Evolutionary conservation across 2,797 vertebrate genomes (phyloP).

Genomic region (Emydoidea blandingii): DNA sequence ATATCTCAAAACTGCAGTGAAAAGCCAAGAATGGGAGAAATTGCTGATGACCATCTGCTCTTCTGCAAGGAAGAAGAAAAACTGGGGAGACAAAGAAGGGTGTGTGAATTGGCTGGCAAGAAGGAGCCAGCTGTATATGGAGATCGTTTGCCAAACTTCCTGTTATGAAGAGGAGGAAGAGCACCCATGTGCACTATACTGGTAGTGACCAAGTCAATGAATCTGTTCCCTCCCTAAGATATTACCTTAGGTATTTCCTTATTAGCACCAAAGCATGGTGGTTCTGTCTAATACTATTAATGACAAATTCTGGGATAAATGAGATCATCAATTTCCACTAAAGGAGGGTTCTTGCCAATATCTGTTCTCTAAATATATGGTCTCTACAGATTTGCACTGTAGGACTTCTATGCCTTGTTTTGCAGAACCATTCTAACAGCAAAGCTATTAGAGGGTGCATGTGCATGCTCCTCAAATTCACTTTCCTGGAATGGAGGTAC

Average conservation of each 20-base stretch:
- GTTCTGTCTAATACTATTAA: background rate
- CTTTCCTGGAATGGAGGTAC: background rate
- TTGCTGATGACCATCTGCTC: background rate
- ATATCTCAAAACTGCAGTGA: background rate
- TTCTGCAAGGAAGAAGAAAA: background rate
- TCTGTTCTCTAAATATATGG: background rate
- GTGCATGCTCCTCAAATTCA: background rate
- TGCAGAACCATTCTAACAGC: background rate
- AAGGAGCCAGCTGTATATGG: background rate
- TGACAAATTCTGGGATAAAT: background rate
- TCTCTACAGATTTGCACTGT: background rate
- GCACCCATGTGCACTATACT: background rate
- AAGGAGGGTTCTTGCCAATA: background rate
- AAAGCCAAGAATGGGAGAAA: slow-evolving; percentile 19
- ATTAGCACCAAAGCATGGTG: background rate
- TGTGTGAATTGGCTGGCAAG: background rate
- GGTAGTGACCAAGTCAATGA: background rate
- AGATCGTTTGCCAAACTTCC: background rate
- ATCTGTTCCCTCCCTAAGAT: background rate
- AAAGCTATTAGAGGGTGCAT: background rate
- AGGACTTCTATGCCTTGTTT: background rate
- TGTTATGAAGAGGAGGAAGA: background rate
- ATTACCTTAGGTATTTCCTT: background rate
- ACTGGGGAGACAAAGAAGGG: background rate
- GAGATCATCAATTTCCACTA: background rate